A percentile compares a stretch with the other conserved stretches of the same genome.
Evolutionary conservation across 2,888 invertebrate genomes (phyloP).

Genomic region (Hoplodrina blanda): DNA sequence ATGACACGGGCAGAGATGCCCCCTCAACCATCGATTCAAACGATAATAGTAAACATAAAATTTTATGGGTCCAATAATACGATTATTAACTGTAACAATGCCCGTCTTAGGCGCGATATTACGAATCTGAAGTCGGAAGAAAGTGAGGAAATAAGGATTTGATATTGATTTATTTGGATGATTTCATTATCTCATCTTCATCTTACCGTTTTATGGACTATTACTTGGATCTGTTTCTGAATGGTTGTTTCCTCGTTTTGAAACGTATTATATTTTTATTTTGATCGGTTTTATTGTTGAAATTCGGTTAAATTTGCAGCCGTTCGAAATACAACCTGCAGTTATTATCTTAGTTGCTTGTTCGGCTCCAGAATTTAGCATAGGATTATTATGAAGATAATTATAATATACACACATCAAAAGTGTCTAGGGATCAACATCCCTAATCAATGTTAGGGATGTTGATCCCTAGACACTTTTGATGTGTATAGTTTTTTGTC

Average conservation of each 20-base stretch:
- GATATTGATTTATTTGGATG: constrained; percentile 45
- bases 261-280: neutral
- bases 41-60: constrained; percentile 62
- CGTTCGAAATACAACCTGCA: too few species aligned
- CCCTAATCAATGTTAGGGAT: too few species aligned
- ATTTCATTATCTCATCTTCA: constrained; percentile 35
- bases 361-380: too few species aligned
- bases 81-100: constrained; percentile 62
- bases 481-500: too few species aligned
- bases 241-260: constrained; percentile 3
- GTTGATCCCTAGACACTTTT: too few species aligned
- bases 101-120: constrained; percentile 48
- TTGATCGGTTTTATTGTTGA: neutral
- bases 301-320: too few species aligned
- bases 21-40: constrained; percentile 51
- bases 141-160: constrained; percentile 52
- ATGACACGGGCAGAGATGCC: constrained; percentile 40
- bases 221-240: constrained; percentile 18
- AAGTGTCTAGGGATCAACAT: too few species aligned
- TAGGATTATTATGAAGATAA: too few species aligned
- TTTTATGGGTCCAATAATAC: constrained; percentile 61
- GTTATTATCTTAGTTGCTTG: too few species aligned
- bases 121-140: constrained; percentile 36
- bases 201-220: constrained; percentile 22
- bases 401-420: too few species aligned